Conservation (phyloP, 2,888 invertebrate species). For the Esperia sulphurella region DNA sequence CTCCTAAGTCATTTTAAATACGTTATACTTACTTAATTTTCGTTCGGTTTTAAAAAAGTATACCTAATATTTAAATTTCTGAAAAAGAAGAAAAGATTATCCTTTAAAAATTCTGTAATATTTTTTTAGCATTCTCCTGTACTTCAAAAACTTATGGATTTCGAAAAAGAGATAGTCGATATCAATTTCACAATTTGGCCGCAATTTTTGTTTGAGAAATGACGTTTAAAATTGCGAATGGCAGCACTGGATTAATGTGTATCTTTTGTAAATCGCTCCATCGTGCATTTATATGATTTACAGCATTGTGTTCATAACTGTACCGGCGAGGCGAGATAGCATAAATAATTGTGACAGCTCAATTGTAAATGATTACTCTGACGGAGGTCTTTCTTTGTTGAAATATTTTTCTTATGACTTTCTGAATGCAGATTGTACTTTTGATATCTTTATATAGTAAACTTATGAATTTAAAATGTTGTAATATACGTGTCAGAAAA, state of each 20-base stretch:
- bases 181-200: neutral
- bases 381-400: slow-evolving; percentile 15
- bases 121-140: too few species aligned
- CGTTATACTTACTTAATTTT: slow-evolving; percentile 45
- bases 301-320: slow-evolving; percentile 35
- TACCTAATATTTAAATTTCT: too few species aligned
- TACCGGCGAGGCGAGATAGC: slow-evolving; percentile 27
- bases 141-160: too few species aligned
- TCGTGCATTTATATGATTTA: slow-evolving; percentile 43
- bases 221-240: slow-evolving; percentile 11
- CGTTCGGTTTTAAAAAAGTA: slow-evolving; percentile 34
- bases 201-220: neutral
- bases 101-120: too few species aligned
- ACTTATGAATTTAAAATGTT: neutral
- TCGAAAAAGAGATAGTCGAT: too few species aligned
- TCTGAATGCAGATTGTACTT: neutral
- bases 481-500: too few species aligned
- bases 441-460: slow-evolving; percentile 1
- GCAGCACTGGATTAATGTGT: slow-evolving; percentile 22
- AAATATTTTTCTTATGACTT: slow-evolving; percentile 3
- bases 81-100: too few species aligned
- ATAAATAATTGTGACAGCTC: slow-evolving; percentile 57
- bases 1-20: slow-evolving; percentile 64
- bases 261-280: slow-evolving; percentile 28
- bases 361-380: slow-evolving; percentile 52